Conservation (phyloP, 2,888 invertebrate genomes). For the Acanthosepion pharaonis region DNA sequence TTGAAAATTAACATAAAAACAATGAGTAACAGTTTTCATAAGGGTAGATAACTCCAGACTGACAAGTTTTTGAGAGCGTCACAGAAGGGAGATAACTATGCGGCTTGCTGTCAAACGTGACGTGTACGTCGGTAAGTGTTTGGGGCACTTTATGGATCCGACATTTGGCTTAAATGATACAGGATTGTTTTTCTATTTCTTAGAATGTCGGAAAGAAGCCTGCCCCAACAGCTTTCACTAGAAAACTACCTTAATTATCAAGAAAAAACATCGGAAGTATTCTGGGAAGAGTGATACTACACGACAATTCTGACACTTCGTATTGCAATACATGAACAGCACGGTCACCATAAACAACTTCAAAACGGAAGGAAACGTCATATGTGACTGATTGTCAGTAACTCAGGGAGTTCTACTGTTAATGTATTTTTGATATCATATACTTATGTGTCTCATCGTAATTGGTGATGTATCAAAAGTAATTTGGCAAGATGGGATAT, state of each 20-base stretch:
- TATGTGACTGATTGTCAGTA: neutral
- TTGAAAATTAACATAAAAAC: neutral
- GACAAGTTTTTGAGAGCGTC: neutral
- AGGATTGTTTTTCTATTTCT: neutral
- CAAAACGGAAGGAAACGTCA: neutral
- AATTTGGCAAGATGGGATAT: neutral
- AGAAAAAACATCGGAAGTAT: neutral
- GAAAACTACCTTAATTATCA: neutral
- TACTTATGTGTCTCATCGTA: neutral
- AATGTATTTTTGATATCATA: neutral
- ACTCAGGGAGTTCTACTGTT: neutral
- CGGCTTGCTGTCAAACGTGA: neutral
- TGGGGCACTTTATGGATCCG: slow-evolving; percentile 33
- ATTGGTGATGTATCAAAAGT: neutral
- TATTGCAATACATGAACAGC: neutral
- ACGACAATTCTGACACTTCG: neutral
- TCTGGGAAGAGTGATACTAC: neutral
- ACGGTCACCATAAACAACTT: slow-evolving; percentile 17
- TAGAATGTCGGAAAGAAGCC: neutral
- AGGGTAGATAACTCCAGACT: neutral
- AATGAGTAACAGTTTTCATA: neutral
- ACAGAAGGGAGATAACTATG: neutral
- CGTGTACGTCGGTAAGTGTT: slow-evolving; percentile 13
- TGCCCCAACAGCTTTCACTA: neutral
- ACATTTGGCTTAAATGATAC: neutral